phyloP scores from a whole-genome alignment of 1,140 invertebrate species.

The Drosophila varians region DNA sequence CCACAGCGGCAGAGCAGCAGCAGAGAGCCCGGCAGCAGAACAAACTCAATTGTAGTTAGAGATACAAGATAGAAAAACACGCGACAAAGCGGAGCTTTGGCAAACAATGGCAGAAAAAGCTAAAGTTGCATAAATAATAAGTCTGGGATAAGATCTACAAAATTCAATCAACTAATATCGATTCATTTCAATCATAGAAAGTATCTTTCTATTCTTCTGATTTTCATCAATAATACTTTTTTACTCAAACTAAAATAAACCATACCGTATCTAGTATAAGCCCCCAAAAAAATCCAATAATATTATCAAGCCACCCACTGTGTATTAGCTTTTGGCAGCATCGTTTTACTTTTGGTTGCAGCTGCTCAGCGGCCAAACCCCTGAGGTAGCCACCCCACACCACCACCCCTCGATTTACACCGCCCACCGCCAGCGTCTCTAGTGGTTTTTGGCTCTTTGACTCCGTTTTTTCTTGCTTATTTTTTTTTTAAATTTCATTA shows the following conservation, averaged over 20 bases:
- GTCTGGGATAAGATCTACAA: too few species aligned
- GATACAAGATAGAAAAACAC: slow-evolving; percentile 9
- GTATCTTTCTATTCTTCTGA: too few species aligned
- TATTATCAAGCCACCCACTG: too few species aligned
- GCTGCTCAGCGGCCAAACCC: slow-evolving; percentile 59
- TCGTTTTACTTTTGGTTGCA: slow-evolving; percentile 36
- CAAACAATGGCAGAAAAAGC: slow-evolving; percentile 1
- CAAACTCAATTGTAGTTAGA: slow-evolving; percentile 10
- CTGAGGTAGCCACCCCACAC: slow-evolving; percentile 21
- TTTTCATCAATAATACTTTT: too few species aligned
- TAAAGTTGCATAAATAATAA: background rate
- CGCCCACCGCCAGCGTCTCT: slow-evolving; percentile 64
- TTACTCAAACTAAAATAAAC: background rate
- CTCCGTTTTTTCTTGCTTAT: slow-evolving; percentile 31
- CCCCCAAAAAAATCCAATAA: too few species aligned
- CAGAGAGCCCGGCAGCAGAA: background rate
- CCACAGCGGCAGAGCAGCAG: slow-evolving; percentile 17
- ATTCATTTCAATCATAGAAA: too few species aligned
- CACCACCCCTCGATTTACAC: slow-evolving; percentile 5
- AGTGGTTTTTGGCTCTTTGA: slow-evolving; percentile 47
- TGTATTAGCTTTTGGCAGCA: slow-evolving; percentile 57
- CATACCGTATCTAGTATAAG: too few species aligned
- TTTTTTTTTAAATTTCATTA: slow-evolving; percentile 22
- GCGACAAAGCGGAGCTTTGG: slow-evolving; percentile 40
- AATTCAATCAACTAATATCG: too few species aligned